phyloP scores from a whole-genome alignment of 2,797 vertebrate genomes.

The Melanotaenia nigrans region DNA sequence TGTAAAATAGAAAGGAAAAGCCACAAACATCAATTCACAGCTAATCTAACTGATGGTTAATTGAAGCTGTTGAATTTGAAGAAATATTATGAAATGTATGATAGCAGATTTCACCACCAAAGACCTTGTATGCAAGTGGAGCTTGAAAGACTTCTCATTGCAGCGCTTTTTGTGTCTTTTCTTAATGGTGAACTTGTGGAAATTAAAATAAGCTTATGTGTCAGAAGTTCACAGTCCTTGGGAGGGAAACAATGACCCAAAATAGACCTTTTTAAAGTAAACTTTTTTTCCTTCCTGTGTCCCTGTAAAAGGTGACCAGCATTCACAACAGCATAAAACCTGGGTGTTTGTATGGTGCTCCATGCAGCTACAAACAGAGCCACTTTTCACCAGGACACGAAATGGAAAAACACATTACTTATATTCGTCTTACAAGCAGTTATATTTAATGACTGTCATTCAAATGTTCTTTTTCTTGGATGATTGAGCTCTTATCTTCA shows the following conservation, averaged over 20 bases:
- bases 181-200: background rate
- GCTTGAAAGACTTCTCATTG: background rate
- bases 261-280: background rate
- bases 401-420: background rate
- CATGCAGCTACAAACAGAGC: background rate
- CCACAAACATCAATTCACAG: background rate
- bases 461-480: background rate
- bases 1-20: conserved; percentile 3
- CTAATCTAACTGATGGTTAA: conserved; percentile 13
- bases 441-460: conserved; percentile 1
- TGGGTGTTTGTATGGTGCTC: background rate
- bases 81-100: background rate
- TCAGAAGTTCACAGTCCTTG: background rate
- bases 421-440: background rate
- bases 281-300: background rate
- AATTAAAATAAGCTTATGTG: background rate
- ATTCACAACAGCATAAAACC: background rate
- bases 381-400: background rate
- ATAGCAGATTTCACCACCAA: background rate
- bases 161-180: background rate
- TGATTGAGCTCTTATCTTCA: conserved; percentile 8
- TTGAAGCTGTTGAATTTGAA: conserved; percentile 23
- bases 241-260: background rate
- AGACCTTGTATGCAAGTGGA: background rate
- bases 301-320: background rate